These are phyloP conservation scores for Subacronicta megacephala DNA, from an alignment of 2,888 invertebrate genomes.

Conservation along the genomic window DNA sequence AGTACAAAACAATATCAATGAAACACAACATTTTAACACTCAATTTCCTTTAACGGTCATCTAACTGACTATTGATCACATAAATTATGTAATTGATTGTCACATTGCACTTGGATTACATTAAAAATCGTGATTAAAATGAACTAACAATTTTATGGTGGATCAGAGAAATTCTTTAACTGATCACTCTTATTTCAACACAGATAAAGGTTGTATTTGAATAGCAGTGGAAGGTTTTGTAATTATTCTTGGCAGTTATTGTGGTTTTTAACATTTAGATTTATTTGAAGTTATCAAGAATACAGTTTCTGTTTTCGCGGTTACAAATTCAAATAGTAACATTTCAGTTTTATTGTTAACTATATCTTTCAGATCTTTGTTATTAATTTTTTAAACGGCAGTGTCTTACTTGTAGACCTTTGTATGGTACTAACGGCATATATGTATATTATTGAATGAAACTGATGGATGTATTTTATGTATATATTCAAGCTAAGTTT, in stretches of 20 bases:
- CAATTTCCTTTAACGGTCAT: conserved; percentile 3
- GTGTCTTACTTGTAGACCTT: too few relatives aligned
- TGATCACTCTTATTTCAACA: conserved; percentile 2
- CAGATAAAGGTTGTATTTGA: not conserved
- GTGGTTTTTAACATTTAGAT: not conserved
- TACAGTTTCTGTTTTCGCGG: conserved; percentile 5
- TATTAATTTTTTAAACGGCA: too few relatives aligned
- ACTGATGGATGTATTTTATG: too few relatives aligned
- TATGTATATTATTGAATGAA: too few relatives aligned
- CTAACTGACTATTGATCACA: not conserved
- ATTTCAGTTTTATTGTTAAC: not conserved
- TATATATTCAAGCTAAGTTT: too few relatives aligned
- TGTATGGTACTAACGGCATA: too few relatives aligned
- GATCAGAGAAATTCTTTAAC: conserved; percentile 3
- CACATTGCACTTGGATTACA: conserved; percentile 36
- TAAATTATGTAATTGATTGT: conserved; percentile 37
- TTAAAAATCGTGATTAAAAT: conserved; percentile 40
- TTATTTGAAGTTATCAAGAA: conserved; percentile 1
- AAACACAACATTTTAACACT: not conserved
- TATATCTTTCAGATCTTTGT: not conserved
- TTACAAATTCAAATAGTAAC: not conserved
- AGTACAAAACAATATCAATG: not conserved
- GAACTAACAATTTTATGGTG: conserved; percentile 35
- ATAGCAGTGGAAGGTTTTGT: not conserved
- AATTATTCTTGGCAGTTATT: conserved; percentile 10